A percentile compares a stretch with the other conserved stretches of the same genome.
Conservation (phyloP, 1,140 invertebrate species). For the Orius insidiosus region DNA sequence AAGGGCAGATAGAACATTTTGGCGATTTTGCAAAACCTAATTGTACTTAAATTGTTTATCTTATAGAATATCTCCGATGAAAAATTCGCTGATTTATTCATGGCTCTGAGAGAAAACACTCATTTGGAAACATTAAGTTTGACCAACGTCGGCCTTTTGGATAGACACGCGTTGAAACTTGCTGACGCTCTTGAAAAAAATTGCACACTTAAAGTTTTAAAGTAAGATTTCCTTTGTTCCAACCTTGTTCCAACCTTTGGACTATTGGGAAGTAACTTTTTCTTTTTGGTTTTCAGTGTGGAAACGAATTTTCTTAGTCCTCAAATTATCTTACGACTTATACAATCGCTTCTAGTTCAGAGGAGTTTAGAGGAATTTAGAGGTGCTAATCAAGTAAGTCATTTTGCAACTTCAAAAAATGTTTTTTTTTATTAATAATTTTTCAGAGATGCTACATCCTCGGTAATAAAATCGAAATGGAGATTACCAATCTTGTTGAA, state of each 20-base stretch:
- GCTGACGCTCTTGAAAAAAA: conserved; percentile 75
- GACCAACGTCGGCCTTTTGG: conserved; percentile 83
- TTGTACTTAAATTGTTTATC: conserved; percentile 15
- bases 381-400: conserved; percentile 79
- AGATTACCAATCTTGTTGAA: conserved; percentile 83
- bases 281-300: conserved; percentile 35
- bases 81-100: conserved; percentile 78
- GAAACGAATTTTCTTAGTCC: conserved; percentile 93
- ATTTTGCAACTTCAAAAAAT: conserved; percentile 1
- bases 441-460: conserved; percentile 78
- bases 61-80: conserved; percentile 91
- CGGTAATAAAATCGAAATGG: conserved; percentile 96
- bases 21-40: no score
- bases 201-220: conserved; percentile 71
- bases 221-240: conserved; percentile 36
- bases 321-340: conserved; percentile 60
- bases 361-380: conserved; percentile 82
- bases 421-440: conserved; percentile 1
- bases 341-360: conserved; percentile 69
- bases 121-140: conserved; percentile 80
- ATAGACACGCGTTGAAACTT: conserved; percentile 66
- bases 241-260: neutral
- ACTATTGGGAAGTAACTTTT: neutral
- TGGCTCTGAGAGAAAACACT: conserved; percentile 75
- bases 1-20: no score